Evolutionary conservation across 1,140 invertebrate species (phyloP).

Genomic region (Hesperophylax magnus): DNA sequence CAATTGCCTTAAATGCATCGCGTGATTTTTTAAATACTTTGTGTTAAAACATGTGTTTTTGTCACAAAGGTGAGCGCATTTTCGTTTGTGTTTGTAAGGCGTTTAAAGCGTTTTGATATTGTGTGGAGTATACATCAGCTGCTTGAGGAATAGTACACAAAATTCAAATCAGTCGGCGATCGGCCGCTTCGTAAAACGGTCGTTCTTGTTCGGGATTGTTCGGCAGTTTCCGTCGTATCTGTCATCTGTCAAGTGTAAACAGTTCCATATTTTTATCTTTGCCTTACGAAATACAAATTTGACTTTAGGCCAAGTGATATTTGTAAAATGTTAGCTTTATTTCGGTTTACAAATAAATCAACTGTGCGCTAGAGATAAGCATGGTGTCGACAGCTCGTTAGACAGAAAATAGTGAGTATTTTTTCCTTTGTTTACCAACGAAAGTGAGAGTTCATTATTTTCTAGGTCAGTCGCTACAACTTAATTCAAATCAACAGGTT

Average conservation of each 20-base stretch:
- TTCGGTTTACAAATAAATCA: neutral
- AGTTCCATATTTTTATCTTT: slow-evolving; percentile 14
- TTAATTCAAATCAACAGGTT: too few species aligned
- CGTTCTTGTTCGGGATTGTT: neutral
- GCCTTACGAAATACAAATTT: neutral
- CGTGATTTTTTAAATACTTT: too few species aligned
- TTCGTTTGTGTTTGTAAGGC: too few species aligned
- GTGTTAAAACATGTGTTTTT: too few species aligned
- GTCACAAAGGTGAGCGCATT: too few species aligned
- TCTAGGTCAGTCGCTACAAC: neutral
- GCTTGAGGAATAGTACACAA: neutral
- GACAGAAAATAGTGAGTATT: neutral
- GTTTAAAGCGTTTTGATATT: too few species aligned
- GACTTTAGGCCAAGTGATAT: neutral
- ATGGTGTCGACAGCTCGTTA: neutral
- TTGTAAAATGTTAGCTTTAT: neutral
- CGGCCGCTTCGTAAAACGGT: neutral
- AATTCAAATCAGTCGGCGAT: neutral
- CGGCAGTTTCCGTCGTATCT: neutral
- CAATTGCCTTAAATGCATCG: too few species aligned
- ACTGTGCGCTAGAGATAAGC: neutral
- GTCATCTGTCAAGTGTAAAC: slow-evolving; percentile 8
- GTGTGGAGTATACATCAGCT: neutral
- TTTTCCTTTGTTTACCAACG: slow-evolving; percentile 17
- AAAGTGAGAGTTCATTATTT: slow-evolving; percentile 23